phyloP scores from a whole-genome alignment of 2,888 invertebrate genomes.

The Griposia aprilina region DNA sequence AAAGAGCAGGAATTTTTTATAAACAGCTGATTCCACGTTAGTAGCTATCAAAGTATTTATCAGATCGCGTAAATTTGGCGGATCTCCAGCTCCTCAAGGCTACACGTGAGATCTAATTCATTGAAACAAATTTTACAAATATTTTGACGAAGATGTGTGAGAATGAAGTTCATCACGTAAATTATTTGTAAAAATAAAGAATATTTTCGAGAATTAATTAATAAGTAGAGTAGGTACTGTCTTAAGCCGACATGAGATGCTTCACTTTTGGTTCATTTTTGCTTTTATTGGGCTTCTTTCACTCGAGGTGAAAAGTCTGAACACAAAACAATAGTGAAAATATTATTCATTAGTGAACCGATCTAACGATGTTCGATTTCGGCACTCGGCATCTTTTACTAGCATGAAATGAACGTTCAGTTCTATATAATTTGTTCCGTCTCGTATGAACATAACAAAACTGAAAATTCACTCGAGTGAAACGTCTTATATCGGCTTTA shows the following conservation, averaged over 20 bases:
- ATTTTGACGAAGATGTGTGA: slow-evolving; percentile 6
- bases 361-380: not conserved
- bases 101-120: slow-evolving; percentile 14
- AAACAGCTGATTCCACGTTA: slow-evolving; percentile 27
- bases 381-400: too few species aligned
- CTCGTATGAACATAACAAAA: not conserved
- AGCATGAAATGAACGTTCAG: not conserved
- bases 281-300: not conserved
- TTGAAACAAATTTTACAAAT: slow-evolving; percentile 27
- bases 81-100: slow-evolving; percentile 20
- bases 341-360: not conserved
- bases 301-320: not conserved
- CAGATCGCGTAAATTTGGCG: slow-evolving; percentile 30
- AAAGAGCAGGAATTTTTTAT: not conserved
- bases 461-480: not conserved
- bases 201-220: not conserved
- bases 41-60: slow-evolving; percentile 17
- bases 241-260: not conserved
- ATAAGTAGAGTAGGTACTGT: not conserved
- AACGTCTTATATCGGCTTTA: not conserved
- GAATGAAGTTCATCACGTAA: not conserved
- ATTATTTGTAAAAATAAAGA: not conserved
- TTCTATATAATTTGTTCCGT: too few species aligned
- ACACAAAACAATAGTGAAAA: not conserved
- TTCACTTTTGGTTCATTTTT: not conserved